Percentiles rank a stretch among this genome's conserved stretches.
phyloP scores from a whole-genome alignment of 2,888 invertebrate genomes.

The Drosophila nigricruria region DNA sequence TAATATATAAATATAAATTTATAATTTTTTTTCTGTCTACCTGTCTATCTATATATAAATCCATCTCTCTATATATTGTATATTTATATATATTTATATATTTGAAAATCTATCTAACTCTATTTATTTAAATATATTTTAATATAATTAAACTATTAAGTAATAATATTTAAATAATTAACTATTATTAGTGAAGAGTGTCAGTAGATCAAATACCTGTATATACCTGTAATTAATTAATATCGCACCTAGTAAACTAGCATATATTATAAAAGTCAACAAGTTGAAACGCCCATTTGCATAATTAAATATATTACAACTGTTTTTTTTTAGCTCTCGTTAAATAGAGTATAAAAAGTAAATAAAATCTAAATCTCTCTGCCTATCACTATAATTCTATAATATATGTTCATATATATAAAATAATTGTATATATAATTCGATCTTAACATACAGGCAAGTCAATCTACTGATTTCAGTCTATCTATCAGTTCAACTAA shows the following conservation, averaged over 20 bases:
- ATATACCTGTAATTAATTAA: background rate
- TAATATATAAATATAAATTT: too few species aligned
- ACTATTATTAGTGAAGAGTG: background rate
- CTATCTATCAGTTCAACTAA: slow-evolving; percentile 9
- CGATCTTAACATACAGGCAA: slow-evolving; percentile 2
- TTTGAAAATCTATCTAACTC: too few species aligned
- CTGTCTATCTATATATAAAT: too few species aligned
- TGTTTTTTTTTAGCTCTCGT: background rate
- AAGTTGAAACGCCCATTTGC: background rate
- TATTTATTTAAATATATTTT: too few species aligned
- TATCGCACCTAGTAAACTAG: background rate
- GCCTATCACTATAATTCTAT: background rate
- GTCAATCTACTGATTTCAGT: slow-evolving; percentile 5
- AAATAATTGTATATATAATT: background rate
- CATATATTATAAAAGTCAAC: background rate
- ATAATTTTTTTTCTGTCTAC: too few species aligned
- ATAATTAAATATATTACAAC: slow-evolving; percentile 2
- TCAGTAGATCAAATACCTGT: background rate
- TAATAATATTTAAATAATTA: background rate
- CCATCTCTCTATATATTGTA: too few species aligned
- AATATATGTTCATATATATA: background rate
- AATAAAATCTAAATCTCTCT: background rate
- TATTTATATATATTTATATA: background rate
- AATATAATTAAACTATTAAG: background rate
- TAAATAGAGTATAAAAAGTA: background rate